Percentiles rank a stretch among this genome's conserved stretches.
Evolutionary conservation across 1,140 invertebrate genomes (phyloP).

Genomic region (Laodelphax striatellus): DNA sequence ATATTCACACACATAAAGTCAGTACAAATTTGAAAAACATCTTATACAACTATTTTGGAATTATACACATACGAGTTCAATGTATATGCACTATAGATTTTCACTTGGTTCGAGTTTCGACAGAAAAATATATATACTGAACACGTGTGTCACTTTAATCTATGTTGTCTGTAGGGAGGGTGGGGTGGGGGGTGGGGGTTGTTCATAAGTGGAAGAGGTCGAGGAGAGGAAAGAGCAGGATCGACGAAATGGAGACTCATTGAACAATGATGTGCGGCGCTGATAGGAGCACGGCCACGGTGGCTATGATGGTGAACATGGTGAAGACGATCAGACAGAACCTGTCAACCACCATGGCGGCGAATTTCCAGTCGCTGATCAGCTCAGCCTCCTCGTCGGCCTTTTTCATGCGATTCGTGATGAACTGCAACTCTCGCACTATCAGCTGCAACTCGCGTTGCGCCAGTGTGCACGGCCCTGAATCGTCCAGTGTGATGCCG

Average conservation of each 20-base stretch:
- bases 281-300: conserved; percentile 81
- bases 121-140: too few species aligned
- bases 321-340: conserved; percentile 96
- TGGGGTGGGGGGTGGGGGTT: too few species aligned
- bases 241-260: conserved; percentile 37
- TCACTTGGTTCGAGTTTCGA: too few species aligned
- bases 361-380: conserved; percentile 98
- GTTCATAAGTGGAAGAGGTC: too few species aligned
- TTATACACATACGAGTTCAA: too few species aligned
- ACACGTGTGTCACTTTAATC: too few species aligned
- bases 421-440: conserved; percentile 85
- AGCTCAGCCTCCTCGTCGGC: conserved; percentile 82
- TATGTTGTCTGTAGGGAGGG: too few species aligned
- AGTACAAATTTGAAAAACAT: too few species aligned
- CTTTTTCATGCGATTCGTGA: conserved; percentile 81
- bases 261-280: conserved; percentile 93
- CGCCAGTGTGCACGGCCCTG: conserved; percentile 25
- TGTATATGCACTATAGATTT: too few species aligned
- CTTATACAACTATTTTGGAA: too few species aligned
- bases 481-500: conserved; percentile 34
- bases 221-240: too few species aligned
- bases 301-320: conserved; percentile 90
- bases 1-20: too few species aligned
- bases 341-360: conserved; percentile 97
- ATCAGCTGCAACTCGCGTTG: conserved; percentile 69